A percentile compares a stretch with the other conserved stretches of the same genome.
These are phyloP conservation scores for Tachysurus fulvidraco DNA, from an alignment of 2,113 vertebrate genomes.

Conservation along the genomic window DNA sequence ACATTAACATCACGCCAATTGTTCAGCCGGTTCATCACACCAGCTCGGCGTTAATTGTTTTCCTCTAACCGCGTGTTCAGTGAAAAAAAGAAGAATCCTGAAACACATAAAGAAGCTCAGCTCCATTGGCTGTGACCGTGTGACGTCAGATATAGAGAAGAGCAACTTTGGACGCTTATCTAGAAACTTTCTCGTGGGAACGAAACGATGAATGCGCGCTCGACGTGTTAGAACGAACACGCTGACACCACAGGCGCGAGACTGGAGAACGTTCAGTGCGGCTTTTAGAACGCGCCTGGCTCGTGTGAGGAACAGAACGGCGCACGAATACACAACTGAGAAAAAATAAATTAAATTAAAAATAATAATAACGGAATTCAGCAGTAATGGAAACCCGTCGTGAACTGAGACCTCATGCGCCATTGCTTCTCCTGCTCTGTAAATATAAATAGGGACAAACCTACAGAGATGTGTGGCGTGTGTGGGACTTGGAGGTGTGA, in stretches of 20 bases:
- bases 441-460: background rate
- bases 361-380: background rate
- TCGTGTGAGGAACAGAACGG: background rate
- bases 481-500: background rate
- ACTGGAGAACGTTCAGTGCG: background rate
- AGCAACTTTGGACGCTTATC: background rate
- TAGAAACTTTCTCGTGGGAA: conserved; percentile 52
- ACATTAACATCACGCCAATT: background rate
- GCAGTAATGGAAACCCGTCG: background rate
- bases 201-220: conserved; percentile 7
- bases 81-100: background rate
- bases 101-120: background rate
- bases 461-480: background rate
- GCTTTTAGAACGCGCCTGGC: background rate
- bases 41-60: background rate
- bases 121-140: background rate
- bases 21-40: background rate
- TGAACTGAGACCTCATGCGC: background rate
- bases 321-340: background rate
- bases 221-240: conserved; percentile 41
- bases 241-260: conserved; percentile 25
- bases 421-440: background rate
- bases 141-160: background rate
- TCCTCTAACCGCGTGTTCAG: background rate
- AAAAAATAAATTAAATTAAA: too few species aligned